Evolutionary conservation across 2,113 vertebrate species (phyloP).

Genomic region (Axis porcinus): DNA sequence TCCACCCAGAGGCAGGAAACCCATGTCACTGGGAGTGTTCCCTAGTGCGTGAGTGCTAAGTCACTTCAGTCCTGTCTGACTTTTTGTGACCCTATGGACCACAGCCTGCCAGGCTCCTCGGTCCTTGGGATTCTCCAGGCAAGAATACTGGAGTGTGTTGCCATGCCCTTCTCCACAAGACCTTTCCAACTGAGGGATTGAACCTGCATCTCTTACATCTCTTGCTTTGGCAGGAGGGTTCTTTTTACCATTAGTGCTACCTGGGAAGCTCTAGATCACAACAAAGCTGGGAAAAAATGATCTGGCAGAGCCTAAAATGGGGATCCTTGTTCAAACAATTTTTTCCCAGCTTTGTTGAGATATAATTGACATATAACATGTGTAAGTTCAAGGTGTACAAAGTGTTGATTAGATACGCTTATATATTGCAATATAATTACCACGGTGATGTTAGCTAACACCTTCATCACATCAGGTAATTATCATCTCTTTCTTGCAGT

Average conservation of each 20-base stretch:
- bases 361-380: not conserved
- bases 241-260: not conserved
- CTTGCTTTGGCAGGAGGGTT: not conserved
- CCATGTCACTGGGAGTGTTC: not conserved
- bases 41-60: not conserved
- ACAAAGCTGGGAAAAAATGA: not conserved
- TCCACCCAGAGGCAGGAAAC: accelerated
- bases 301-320: not conserved
- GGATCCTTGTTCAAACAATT: not conserved
- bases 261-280: not conserved
- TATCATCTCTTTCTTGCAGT: not conserved
- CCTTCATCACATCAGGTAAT: not conserved
- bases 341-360: not conserved
- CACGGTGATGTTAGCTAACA: not conserved
- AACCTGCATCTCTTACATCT: not conserved
- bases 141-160: not conserved
- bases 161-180: not conserved
- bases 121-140: not conserved
- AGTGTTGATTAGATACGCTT: not conserved
- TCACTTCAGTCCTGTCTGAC: not conserved
- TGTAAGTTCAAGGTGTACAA: not conserved
- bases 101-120: not conserved
- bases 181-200: not conserved
- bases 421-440: not conserved
- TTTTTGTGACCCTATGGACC: not conserved